phyloP scores from a whole-genome alignment of 2,888 invertebrate species.

The Apeira syringaria region DNA sequence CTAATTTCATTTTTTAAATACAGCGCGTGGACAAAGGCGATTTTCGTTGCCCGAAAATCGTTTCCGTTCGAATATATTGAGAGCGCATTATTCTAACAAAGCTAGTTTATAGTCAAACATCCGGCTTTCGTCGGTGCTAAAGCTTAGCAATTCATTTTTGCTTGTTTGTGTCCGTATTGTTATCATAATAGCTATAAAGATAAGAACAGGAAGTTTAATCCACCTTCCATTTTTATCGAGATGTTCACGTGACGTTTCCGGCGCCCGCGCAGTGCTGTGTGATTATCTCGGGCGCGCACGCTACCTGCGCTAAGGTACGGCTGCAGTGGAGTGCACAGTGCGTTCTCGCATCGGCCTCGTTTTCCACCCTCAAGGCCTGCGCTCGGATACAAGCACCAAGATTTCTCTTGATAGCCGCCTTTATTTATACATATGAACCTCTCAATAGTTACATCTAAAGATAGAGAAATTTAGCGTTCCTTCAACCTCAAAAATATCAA shows the following conservation, averaged over 20 bases:
- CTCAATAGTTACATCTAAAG: constrained; percentile 49
- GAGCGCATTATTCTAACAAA: constrained; percentile 60
- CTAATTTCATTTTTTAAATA: constrained; percentile 55
- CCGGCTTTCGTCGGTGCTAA: constrained; percentile 59
- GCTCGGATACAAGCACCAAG: constrained; percentile 62
- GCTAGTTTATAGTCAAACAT: constrained; percentile 74
- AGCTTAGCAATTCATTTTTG: constrained; percentile 26
- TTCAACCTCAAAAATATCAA: constrained; percentile 35
- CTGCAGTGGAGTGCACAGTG: constrained; percentile 12
- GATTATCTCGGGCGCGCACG: constrained; percentile 29
- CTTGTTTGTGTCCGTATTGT: constrained; percentile 24
- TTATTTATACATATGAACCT: constrained; percentile 54
- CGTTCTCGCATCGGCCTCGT: constrained; percentile 44
- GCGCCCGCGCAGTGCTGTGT: constrained; percentile 14
- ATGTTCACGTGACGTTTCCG: constrained; percentile 26
- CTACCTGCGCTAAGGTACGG: too few relatives aligned
- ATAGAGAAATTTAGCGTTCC: constrained; percentile 35
- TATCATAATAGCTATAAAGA: constrained; percentile 25
- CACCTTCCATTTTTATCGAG: constrained; percentile 20
- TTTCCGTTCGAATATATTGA: constrained; percentile 65
- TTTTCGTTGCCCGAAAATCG: constrained; percentile 51
- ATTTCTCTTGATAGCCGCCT: constrained; percentile 68
- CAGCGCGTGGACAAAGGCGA: constrained; percentile 47
- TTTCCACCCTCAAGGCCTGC: constrained; percentile 64
- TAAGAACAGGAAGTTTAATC: constrained; percentile 22